Conservation (phyloP, 2,888 invertebrate species). For the Meteorus colon region DNA sequence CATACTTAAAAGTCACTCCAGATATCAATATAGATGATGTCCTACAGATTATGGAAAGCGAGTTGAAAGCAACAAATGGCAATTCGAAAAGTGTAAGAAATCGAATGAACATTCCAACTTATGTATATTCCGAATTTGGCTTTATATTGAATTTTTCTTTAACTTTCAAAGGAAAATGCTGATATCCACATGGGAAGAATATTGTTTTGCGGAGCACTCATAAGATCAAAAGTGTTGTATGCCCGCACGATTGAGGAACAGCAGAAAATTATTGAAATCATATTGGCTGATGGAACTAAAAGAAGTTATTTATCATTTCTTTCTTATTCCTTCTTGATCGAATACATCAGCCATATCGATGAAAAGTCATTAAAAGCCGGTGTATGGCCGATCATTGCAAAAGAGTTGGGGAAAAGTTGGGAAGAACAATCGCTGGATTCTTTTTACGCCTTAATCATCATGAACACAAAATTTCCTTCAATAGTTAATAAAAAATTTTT, state of each 20-base stretch:
- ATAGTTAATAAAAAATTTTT: constrained; percentile 76
- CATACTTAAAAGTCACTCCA: constrained; percentile 75
- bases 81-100: constrained; percentile 81
- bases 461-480: constrained; percentile 74
- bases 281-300: constrained; percentile 77
- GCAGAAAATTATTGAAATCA: constrained; percentile 71
- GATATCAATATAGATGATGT: constrained; percentile 75
- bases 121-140: constrained; percentile 16
- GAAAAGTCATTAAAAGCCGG: constrained; percentile 75
- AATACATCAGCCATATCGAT: constrained; percentile 77
- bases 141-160: constrained; percentile 48
- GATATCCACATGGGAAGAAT: constrained; percentile 84
- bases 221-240: constrained; percentile 76
- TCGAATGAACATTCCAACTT: constrained; percentile 12
- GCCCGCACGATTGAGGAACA: constrained; percentile 73
- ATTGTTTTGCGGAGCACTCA: constrained; percentile 81
- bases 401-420: constrained; percentile 78
- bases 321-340: constrained; percentile 78
- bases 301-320: constrained; percentile 79
- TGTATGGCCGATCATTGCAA: constrained; percentile 78
- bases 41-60: constrained; percentile 78
- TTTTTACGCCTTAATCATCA: constrained; percentile 77
- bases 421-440: constrained; percentile 80
- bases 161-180: constrained; percentile 80
- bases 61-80: constrained; percentile 78